Conservation (phyloP, 2,888 invertebrate species). For the Merodon equestris region DNA sequence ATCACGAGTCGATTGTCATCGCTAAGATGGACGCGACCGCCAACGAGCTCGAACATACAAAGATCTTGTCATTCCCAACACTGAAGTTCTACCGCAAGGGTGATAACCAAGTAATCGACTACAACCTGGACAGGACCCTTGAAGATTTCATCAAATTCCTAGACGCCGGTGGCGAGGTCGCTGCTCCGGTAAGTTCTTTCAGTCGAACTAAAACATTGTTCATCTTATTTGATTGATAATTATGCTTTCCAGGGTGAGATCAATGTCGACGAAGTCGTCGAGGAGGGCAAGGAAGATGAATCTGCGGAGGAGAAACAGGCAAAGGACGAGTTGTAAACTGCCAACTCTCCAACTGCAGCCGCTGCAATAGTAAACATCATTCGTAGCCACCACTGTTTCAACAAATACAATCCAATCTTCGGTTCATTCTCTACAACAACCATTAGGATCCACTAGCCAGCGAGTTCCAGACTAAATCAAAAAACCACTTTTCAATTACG, state of each 20-base stretch:
- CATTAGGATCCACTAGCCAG: conserved; percentile 18
- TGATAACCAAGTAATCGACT: conserved; percentile 93
- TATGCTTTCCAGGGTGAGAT: conserved; percentile 70
- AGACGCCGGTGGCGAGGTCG: conserved; percentile 92
- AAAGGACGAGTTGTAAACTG: conserved; percentile 79
- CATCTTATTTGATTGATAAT: neutral
- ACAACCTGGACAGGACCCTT: conserved; percentile 96
- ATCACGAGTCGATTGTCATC: conserved; percentile 89
- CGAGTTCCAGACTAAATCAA: conserved; percentile 27
- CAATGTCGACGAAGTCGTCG: conserved; percentile 73
- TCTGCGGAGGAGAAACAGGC: conserved; percentile 72
- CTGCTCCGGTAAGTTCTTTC: conserved; percentile 81
- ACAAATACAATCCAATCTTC: conserved; percentile 67
- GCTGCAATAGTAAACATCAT: conserved; percentile 47
- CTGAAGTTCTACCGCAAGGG: conserved; percentile 96
- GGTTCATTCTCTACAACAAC: conserved; percentile 49
- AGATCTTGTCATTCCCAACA: conserved; percentile 96
- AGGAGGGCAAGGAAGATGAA: conserved; percentile 72
- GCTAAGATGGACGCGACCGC: conserved; percentile 99
- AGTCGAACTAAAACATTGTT: neutral
- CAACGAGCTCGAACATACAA: conserved; percentile 98
- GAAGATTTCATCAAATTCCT: conserved; percentile 96
- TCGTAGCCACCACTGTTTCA: conserved; percentile 53
- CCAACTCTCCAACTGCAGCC: conserved; percentile 1
- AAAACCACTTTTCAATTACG: conserved; percentile 25